Evolutionary conservation across 2,113 vertebrate species (phyloP).

Genomic region (Peromyscus polionotus): DNA sequence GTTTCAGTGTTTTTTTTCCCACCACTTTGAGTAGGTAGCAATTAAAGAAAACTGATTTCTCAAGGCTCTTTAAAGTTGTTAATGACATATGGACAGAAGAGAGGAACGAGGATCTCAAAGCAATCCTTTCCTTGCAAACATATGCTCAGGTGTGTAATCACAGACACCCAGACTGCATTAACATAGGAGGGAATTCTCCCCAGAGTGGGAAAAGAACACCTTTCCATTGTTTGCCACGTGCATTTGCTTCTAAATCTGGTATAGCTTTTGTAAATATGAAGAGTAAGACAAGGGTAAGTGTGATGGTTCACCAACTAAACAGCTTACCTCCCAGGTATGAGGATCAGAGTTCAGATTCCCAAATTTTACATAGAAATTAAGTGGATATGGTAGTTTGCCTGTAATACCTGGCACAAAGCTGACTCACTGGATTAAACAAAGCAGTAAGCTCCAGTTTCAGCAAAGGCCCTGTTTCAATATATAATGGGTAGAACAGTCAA

Average conservation of each 20-base stretch:
- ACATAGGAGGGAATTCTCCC: neutral
- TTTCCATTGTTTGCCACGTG: neutral
- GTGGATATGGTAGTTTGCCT: neutral
- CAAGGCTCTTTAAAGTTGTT: slow-evolving; percentile 35
- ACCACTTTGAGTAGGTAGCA: neutral
- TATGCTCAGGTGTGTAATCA: neutral
- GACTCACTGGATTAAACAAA: neutral
- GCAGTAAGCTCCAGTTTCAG: neutral
- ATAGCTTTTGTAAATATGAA: slow-evolving; percentile 14
- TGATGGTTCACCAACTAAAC: neutral
- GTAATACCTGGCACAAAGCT: neutral
- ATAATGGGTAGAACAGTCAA: no score
- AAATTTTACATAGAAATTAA: no score
- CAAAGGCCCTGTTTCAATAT: neutral
- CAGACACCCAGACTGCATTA: neutral
- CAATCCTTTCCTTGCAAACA: neutral
- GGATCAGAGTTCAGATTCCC: neutral
- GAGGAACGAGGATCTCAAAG: neutral
- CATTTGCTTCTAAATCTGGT: slow-evolving; percentile 36
- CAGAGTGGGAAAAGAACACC: neutral
- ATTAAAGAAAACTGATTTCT: slow-evolving; percentile 5
- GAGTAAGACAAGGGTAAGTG: neutral
- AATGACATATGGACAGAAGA: slow-evolving; percentile 12
- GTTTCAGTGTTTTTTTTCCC: neutral
- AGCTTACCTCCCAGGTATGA: neutral